Evolutionary conservation across 2,888 invertebrate species (phyloP).

Genomic region (Piscicola geometra): DNA sequence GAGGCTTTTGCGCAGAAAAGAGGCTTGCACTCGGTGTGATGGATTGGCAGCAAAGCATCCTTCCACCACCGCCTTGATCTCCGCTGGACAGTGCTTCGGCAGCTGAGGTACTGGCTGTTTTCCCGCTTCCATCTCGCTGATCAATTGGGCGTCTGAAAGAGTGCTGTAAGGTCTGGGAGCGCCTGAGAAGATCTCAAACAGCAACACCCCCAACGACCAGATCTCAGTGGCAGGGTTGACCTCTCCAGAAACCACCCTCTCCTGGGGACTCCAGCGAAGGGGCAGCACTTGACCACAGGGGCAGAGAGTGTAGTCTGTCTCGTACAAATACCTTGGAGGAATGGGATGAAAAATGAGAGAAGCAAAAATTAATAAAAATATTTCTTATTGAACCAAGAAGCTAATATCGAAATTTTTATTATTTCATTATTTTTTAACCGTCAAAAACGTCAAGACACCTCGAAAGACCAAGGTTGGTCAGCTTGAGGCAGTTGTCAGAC

Average conservation of each 20-base stretch:
- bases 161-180: constrained; percentile 41
- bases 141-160: constrained; percentile 41
- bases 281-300: constrained; percentile 23
- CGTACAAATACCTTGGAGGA: constrained; percentile 20
- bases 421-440: no score
- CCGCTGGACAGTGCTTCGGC: constrained; percentile 9
- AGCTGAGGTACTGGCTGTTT: constrained; percentile 14
- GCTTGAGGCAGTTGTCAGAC: neutral
- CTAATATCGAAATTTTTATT: no score
- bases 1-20: constrained; percentile 5
- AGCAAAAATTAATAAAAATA: no score
- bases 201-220: constrained; percentile 43
- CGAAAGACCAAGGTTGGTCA: constrained; percentile 31
- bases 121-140: constrained; percentile 7
- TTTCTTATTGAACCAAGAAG: no score
- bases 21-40: neutral
- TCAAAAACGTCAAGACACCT: no score
- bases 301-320: constrained; percentile 25
- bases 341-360: no score
- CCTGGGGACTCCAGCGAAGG: constrained; percentile 35
- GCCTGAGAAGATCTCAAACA: constrained; percentile 43
- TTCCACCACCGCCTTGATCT: constrained; percentile 8
- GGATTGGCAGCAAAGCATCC: constrained; percentile 15
- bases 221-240: constrained; percentile 43
- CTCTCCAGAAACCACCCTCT: constrained; percentile 43